phyloP scores from a whole-genome alignment of 1,140 invertebrate species.

The Eriocheir sinensis region DNA sequence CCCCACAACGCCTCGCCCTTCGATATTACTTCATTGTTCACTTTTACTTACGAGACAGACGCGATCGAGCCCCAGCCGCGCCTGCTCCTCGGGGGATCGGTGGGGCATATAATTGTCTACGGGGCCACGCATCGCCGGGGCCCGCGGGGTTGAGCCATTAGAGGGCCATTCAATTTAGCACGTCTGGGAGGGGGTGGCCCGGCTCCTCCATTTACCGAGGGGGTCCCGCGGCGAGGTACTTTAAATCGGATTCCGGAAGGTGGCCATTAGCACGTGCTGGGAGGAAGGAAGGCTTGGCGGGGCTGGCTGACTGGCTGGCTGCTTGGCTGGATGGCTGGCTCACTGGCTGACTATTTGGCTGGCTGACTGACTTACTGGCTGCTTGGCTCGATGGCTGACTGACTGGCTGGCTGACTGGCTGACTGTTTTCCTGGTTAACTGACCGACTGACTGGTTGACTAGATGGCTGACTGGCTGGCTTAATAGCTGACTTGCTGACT shows the following conservation, averaged over 20 bases:
- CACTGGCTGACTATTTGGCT: background rate
- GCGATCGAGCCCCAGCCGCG: slow-evolving; percentile 17
- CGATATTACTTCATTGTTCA: background rate
- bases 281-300: background rate
- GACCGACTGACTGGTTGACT: background rate
- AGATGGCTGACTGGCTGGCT: no score
- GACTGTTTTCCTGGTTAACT: no score
- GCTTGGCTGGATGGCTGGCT: background rate
- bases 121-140: background rate
- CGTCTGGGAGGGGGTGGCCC: background rate
- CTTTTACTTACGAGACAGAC: background rate
- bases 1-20: no score
- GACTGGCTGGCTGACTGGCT: background rate
- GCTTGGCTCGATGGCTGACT: background rate
- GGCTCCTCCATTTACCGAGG: slow-evolving; percentile 36
- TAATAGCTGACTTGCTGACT: no score
- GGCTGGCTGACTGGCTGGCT: no score
- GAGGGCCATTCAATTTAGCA: background rate
- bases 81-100: background rate
- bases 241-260: slow-evolving; percentile 13
- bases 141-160: slow-evolving; percentile 22
- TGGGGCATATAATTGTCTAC: slow-evolving; percentile 19
- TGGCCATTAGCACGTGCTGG: slow-evolving; percentile 1
- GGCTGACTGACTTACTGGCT: background rate
- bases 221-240: background rate